Percentiles rank a stretch among this genome's conserved stretches.
Evolutionary conservation across 2,888 invertebrate species (phyloP).

Genomic region (Nemurella pictetii): DNA sequence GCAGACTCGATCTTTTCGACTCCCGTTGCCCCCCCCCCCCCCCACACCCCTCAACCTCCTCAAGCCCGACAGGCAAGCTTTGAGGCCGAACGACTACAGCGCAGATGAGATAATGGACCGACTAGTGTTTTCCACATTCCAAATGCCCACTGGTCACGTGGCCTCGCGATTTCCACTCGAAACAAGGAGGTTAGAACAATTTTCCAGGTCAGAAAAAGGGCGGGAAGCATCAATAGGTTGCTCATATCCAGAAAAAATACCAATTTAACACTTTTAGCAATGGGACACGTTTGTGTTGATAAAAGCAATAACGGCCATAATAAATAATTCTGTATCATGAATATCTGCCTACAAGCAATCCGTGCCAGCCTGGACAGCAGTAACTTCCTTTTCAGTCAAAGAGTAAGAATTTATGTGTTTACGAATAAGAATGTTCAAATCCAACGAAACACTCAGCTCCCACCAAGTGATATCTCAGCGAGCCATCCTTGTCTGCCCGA

Average conservation of each 20-base stretch:
- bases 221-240: not conserved
- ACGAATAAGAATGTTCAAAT: no score
- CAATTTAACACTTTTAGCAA: not conserved
- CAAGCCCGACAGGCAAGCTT: no score
- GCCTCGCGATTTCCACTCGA: not conserved
- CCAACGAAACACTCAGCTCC: no score
- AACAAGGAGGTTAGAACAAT: not conserved
- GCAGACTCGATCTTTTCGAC: slow-evolving; percentile 3
- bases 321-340: no score
- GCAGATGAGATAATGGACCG: slow-evolving; percentile 12
- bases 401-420: no score
- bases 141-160: not conserved
- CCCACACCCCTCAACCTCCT: not conserved
- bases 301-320: no score
- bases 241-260: not conserved
- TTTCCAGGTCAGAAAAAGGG: not conserved
- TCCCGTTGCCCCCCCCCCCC: not conserved
- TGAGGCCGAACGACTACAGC: not conserved
- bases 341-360: no score
- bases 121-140: not conserved
- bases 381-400: no score
- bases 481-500: no score
- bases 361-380: no score
- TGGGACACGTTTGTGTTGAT: no score
- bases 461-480: no score